Conservation (phyloP, 92 coral and sea anemone species). For the Epizoanthus stellaris region DNA sequence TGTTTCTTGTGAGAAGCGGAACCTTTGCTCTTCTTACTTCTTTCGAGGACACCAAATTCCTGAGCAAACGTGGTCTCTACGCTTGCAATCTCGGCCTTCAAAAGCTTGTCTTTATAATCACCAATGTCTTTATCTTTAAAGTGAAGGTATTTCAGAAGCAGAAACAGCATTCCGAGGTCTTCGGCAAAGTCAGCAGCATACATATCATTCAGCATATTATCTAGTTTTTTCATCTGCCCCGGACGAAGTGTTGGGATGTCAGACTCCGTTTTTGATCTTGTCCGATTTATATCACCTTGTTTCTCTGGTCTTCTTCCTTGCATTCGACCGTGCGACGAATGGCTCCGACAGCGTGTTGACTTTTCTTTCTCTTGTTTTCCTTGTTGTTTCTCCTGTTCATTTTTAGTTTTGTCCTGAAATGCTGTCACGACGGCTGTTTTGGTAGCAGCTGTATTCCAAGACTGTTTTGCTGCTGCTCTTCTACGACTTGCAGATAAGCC, state of each 20-base stretch:
- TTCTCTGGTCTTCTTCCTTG: neutral
- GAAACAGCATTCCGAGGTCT: conserved; percentile 14
- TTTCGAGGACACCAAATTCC: neutral
- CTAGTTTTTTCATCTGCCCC: conserved; percentile 4
- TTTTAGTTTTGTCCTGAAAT: neutral
- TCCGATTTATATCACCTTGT: neutral
- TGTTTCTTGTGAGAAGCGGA: neutral
- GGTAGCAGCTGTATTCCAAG: neutral
- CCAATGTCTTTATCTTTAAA: conserved; percentile 1
- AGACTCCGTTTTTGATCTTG: conserved; percentile 4
- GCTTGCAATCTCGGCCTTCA: conserved; percentile 22
- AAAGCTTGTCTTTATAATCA: conserved; percentile 1
- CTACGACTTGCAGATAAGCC: conserved; percentile 24
- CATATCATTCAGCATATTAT: conserved; percentile 21
- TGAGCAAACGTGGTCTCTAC: neutral
- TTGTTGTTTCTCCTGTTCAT: neutral
- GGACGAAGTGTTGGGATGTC: conserved; percentile 8
- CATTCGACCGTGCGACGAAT: conserved; percentile 1
- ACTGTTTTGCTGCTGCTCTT: neutral
- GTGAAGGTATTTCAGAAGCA: conserved; percentile 25
- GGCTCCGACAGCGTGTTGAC: neutral
- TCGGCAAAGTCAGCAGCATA: conserved; percentile 30
- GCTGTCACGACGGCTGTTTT: neutral
- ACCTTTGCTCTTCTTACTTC: neutral
- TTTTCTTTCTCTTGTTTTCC: neutral